phyloP scores from a whole-genome alignment of 1,140 invertebrate species.

The Calephelis nemesis region DNA sequence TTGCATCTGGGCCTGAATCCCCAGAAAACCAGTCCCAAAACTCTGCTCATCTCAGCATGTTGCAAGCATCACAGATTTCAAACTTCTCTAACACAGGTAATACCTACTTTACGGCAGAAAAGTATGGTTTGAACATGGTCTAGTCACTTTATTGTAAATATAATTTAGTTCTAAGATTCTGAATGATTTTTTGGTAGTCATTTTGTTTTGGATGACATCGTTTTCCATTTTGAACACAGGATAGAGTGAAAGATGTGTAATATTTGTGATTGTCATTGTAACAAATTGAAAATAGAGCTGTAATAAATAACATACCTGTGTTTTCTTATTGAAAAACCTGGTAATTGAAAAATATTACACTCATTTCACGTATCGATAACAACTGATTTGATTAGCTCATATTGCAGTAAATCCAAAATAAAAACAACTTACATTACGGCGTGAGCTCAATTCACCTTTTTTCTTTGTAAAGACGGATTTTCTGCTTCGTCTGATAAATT shows the following conservation, averaged over 20 bases:
- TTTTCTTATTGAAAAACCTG: background rate
- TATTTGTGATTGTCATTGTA: background rate
- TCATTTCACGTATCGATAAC: background rate
- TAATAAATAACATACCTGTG: background rate
- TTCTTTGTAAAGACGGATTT: background rate
- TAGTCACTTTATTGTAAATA: slow-evolving; percentile 63
- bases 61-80: slow-evolving; percentile 70
- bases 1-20: slow-evolving; percentile 62
- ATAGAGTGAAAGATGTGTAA: slow-evolving; percentile 5
- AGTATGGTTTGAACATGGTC: slow-evolving; percentile 79
- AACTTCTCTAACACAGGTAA: slow-evolving; percentile 69
- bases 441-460: background rate
- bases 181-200: slow-evolving; percentile 7
- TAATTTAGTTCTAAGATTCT: slow-evolving; percentile 47
- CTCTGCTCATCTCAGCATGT: slow-evolving; percentile 66
- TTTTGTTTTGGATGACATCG: slow-evolving; percentile 7
- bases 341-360: background rate
- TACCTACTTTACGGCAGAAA: slow-evolving; percentile 72
- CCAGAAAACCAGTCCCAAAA: slow-evolving; percentile 69
- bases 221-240: background rate
- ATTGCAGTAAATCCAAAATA: too few species aligned
- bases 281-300: background rate
- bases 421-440: too few species aligned
- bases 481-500: background rate
- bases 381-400: too few species aligned